Base-by-base conservation (phyloP, 2,888 invertebrate species). In the Himalopsyche tibetana region DNA sequence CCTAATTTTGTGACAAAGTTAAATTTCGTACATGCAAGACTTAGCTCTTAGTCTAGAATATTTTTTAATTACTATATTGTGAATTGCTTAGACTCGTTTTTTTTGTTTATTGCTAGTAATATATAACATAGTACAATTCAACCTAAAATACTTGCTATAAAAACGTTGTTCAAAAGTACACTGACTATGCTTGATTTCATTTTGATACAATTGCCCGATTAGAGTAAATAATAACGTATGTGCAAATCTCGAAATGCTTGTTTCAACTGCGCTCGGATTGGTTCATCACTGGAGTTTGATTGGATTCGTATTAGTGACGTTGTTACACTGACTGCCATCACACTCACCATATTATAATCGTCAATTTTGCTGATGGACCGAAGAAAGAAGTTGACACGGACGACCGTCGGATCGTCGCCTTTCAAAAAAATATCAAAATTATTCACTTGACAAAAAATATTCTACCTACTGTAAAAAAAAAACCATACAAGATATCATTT, bases 351-450 rank as follows among this genome's bases (percentile, higher is more conserved):
- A 95, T 98, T 97, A 94, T 98, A 98, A 96, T 98, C 98, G 94
- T 98, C 97, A 95, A 99, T 98, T 96, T 98, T 98, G 95, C 98
- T 98, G 95, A 99, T 98, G 94, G 98, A 98, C 92, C 99, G 96
- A 90, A 99, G 96, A 94, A 96, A 97, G 95, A 99, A 95, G 96
- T 99, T 98, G 95, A 98, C 98, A 92, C 94, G 93, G 91, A 98
- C 98, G 93, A 95, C 94, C 92, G 98, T 97, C 91, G 98, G 96
- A 92, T 95, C 95, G 93, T 96, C 96, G 94, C 95, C 96, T 95
- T 95, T 91, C 92, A 91, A 90, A 89, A 89, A 87, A 88, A 88
- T 82, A 86, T 19, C 83, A 88, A 82, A 86, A 86, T 84, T 28
- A 84, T 63, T 63, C 63, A 63, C 63, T 28, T 19, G 51, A 87